Evolutionary conservation across 2,888 invertebrate species (phyloP), one percentile per base, ranked within the genome.

Genomic region (Frankliniella intonsa): DNA sequence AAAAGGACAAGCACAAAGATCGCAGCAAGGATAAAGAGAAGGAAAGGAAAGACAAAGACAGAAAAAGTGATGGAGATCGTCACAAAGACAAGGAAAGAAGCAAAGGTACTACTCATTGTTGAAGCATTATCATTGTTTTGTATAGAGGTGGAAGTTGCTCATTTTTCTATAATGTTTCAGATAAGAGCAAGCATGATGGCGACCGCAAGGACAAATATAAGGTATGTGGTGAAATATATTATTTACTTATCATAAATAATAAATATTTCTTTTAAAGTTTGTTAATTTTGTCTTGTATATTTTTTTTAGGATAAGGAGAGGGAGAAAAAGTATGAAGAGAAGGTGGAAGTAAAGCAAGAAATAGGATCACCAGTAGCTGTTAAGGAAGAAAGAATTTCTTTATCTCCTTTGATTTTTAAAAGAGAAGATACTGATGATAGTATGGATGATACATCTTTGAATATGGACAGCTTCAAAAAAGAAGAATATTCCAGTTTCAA

Each of bases 1-100:
- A 86, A 62, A 85, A 85, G 84, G 84, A 86, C 83, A 88, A 88
- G 84, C 88, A 88, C 65, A 88, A 88, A 83, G 88, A 89, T 11
- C 84, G 84, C 49, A 84, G 85, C 85, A 88, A 85, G 86, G 88
- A 86, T 55, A 87, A 86, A 82, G 87, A 87, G 80, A 86, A 88
- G 84, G 89, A 90, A 81, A 90, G 89, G 85, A 89, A 90, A 27
- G 51, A 27, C 25, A n/a, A 83, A 87, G 83, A 82, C 86, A 83
- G 82, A 85, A 49, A 83, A 86, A 85, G 25, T 87, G 87, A 81
- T 87, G 85, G 83, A 89, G 88, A 85, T 89, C 89, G 81, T 62
- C 50, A 88, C 81, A 88, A 87, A 84, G 86, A 87, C 65, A 86
- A 85, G 84, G 85, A 17, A 85, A 85, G 81, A 86, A 86, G 81